Conservation (phyloP, 2,888 invertebrate species). For the Cheilosia urbana region DNA sequence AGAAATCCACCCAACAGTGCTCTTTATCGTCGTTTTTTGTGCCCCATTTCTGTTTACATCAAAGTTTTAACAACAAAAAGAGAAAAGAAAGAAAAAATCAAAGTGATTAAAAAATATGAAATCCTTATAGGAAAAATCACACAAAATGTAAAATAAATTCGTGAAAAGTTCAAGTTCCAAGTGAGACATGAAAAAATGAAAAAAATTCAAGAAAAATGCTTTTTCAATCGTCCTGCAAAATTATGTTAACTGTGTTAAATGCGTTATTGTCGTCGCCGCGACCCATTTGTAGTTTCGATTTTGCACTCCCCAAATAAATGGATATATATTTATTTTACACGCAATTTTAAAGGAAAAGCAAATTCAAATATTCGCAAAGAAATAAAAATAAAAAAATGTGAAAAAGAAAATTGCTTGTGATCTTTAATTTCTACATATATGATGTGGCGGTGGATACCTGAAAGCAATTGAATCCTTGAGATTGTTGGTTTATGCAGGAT, state of each 20-base stretch:
- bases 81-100: background rate
- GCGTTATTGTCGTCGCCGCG: conserved; percentile 33
- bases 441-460: conserved; percentile 60
- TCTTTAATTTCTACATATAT: conserved; percentile 38
- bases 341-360: background rate
- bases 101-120: conserved; percentile 25
- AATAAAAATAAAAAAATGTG: conserved; percentile 26
- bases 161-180: conserved; percentile 7
- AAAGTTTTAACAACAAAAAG: conserved; percentile 24
- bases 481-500: conserved; percentile 58
- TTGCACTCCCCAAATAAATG: conserved; percentile 13
- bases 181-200: conserved; percentile 30
- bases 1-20: conserved; percentile 63
- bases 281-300: conserved; percentile 64
- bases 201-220: conserved; percentile 25
- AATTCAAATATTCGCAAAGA: conserved; percentile 10
- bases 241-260: conserved; percentile 58
- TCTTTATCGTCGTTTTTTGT: conserved; percentile 62
- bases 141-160: conserved; percentile 11
- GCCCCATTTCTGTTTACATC: conserved; percentile 65
- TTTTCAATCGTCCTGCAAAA: conserved; percentile 43
- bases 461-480: conserved; percentile 60
- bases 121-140: conserved; percentile 36
- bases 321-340: conserved; percentile 1
- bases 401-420: conserved; percentile 43